These are phyloP conservation scores for Drosophila ambigua DNA, from an alignment of 1,140 invertebrate genomes.

Conservation along the genomic window DNA sequence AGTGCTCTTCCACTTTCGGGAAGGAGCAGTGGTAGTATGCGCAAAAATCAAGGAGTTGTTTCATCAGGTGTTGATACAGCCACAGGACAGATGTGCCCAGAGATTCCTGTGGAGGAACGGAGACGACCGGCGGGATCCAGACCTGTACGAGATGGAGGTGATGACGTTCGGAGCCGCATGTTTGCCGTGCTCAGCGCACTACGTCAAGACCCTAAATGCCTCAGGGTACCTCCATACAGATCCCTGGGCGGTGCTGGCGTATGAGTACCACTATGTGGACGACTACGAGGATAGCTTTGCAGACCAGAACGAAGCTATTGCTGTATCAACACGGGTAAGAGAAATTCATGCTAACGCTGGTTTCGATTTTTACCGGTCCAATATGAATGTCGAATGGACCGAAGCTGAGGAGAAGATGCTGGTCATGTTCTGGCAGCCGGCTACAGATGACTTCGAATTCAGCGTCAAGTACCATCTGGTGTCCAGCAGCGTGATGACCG, in stretches of 20 bases:
- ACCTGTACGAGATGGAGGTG: not conserved
- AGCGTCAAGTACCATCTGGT: constrained; percentile 10
- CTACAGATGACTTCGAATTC: constrained; percentile 13
- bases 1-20: too few species aligned
- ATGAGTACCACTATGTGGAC: constrained; percentile 18
- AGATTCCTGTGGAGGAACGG: too few species aligned
- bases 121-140: too few species aligned
- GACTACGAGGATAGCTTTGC: constrained; percentile 1
- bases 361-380: constrained; percentile 1
- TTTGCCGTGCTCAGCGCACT: not conserved
- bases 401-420: constrained; percentile 5
- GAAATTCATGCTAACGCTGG: constrained; percentile 5
- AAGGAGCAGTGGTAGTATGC: too few species aligned
- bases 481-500: constrained; percentile 2
- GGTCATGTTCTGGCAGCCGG: constrained; percentile 18
- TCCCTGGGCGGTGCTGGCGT: not conserved
- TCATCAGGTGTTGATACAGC: too few species aligned
- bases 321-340: too few species aligned
- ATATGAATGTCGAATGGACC: not conserved
- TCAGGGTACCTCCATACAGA: not conserved
- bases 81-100: too few species aligned
- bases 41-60: too few species aligned
- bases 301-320: too few species aligned
- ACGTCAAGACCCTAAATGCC: not conserved
- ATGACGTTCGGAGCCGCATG: not conserved